A percentile compares a stretch with the other conserved stretches of the same genome.
Conservation (phyloP, 2,797 vertebrate genomes). For the Ciconia nigra region DNA sequence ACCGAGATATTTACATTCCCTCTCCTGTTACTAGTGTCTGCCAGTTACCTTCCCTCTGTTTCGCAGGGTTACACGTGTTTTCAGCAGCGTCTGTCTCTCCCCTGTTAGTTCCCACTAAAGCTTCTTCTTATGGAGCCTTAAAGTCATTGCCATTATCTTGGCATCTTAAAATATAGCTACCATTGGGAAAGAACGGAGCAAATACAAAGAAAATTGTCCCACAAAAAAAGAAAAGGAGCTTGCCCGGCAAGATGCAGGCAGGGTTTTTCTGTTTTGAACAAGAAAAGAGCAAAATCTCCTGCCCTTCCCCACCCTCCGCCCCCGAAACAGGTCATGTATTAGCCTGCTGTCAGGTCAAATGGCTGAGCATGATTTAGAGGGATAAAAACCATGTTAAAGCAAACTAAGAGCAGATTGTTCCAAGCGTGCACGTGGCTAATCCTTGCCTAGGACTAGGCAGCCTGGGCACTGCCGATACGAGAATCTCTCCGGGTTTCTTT, state of each 20-base stretch:
- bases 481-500: conserved; percentile 18
- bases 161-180: neutral
- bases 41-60: neutral
- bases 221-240: neutral
- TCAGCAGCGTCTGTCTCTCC: neutral
- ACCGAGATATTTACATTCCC: neutral
- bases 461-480: neutral
- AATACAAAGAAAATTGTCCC: neutral
- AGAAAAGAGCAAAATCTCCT: neutral
- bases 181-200: neutral
- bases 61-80: neutral
- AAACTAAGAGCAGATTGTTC: conserved; percentile 71
- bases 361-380: conserved; percentile 56
- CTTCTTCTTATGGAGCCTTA: neutral
- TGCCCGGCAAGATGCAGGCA: neutral
- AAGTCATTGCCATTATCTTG: neutral
- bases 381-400: conserved; percentile 55
- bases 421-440: conserved; percentile 50
- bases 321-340: neutral
- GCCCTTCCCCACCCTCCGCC: neutral
- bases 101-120: neutral
- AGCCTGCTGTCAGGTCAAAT: conserved; percentile 49
- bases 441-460: conserved; percentile 53
- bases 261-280: neutral
- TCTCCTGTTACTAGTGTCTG: neutral